phyloP scores from a whole-genome alignment of 2,888 invertebrate genomes.

The Noctua janthina region DNA sequence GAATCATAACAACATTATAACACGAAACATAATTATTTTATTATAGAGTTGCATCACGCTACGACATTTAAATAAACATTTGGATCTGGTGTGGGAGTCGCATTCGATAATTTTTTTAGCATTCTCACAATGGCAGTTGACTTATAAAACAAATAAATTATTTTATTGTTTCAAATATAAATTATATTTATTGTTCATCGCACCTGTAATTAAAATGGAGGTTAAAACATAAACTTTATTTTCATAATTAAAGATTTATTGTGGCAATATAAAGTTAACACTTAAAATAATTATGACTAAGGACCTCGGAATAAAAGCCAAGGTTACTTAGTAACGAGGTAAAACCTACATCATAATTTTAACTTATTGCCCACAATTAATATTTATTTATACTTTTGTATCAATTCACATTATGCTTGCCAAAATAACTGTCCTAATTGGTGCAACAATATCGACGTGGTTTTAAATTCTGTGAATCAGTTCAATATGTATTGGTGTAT shows the following conservation, averaged over 20 bases:
- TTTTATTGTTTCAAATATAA: not conserved
- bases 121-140: conserved; percentile 17
- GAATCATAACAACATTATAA: not conserved
- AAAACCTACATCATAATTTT: conserved; percentile 49
- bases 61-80: conserved; percentile 15
- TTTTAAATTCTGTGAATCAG: conserved; percentile 3
- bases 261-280: conserved; percentile 50
- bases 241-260: conserved; percentile 57
- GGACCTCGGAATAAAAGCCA: conserved; percentile 58
- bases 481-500: not conserved
- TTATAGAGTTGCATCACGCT: not conserved
- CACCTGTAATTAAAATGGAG: conserved; percentile 43
- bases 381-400: conserved; percentile 47
- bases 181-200: conserved; percentile 28
- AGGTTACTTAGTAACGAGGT: conserved; percentile 50
- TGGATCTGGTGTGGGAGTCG: conserved; percentile 23
- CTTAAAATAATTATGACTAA: conserved; percentile 57
- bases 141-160: conserved; percentile 15
- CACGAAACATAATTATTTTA: not conserved
- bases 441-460: conserved; percentile 6
- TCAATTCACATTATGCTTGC: conserved; percentile 3
- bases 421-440: conserved; percentile 22
- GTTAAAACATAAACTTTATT: conserved; percentile 43
- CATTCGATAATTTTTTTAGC: conserved; percentile 8
- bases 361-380: conserved; percentile 48